These are phyloP conservation scores for Brevimyrus niger DNA, from an alignment of 2,113 vertebrate genomes.

Conservation along the genomic window DNA sequence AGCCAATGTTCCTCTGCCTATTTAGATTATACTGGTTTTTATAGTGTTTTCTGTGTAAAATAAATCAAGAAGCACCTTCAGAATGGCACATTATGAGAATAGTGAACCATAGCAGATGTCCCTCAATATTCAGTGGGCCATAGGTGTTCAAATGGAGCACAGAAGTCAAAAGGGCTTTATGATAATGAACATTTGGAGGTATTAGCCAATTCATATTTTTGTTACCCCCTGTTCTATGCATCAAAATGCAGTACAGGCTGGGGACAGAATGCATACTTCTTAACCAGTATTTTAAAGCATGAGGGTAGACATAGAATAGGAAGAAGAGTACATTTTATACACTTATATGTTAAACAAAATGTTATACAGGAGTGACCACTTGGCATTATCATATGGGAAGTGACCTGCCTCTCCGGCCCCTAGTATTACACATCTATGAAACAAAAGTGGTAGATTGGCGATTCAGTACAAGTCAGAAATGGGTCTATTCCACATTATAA, in stretches of 20 bases:
- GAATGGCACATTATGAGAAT: neutral
- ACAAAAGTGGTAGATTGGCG: neutral
- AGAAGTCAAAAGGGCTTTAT: neutral
- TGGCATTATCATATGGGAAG: neutral
- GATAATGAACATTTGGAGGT: neutral
- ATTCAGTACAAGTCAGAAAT: neutral
- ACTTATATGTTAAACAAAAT: neutral
- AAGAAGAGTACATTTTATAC: neutral
- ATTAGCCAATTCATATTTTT: neutral
- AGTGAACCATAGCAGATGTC: neutral
- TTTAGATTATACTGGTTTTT: neutral
- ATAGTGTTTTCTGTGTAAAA: neutral
- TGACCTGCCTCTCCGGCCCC: neutral
- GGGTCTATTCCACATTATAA: neutral
- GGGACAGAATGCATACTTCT: neutral
- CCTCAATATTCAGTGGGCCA: slow-evolving; percentile 5
- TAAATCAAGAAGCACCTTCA: neutral
- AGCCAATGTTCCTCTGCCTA: neutral
- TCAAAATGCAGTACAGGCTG: neutral
- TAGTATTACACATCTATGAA: neutral
- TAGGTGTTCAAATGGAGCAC: neutral
- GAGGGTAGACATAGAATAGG: neutral
- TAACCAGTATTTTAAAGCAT: neutral
- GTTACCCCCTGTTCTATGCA: neutral
- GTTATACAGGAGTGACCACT: neutral